Conservation (phyloP, 2,113 vertebrate genomes). For the Sander lucioperca region DNA sequence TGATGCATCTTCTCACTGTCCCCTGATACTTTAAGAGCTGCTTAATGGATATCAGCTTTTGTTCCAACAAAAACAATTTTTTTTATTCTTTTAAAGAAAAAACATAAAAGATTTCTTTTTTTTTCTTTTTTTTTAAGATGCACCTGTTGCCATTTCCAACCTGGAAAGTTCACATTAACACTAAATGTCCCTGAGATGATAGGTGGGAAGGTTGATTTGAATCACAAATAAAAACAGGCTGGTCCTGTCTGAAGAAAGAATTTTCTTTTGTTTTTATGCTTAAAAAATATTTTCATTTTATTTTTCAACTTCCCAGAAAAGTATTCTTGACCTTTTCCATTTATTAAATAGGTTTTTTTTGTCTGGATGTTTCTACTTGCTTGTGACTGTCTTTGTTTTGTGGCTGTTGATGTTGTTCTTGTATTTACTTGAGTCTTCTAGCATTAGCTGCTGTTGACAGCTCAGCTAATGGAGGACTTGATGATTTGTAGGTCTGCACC, state of each 20-base stretch:
- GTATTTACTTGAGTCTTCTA: constrained; percentile 63
- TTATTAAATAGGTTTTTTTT: background rate
- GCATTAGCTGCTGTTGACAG: constrained; percentile 73
- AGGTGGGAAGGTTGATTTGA: background rate
- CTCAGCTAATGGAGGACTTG: constrained; percentile 73
- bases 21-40: background rate
- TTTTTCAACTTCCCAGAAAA: constrained; percentile 27
- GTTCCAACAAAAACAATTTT: constrained; percentile 2
- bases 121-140: constrained; percentile 3
- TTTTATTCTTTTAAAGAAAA: background rate
- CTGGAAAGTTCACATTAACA: background rate
- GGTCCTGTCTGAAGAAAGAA: constrained; percentile 65
- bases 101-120: constrained; percentile 26
- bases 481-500: constrained; percentile 77
- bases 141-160: constrained; percentile 3
- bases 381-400: constrained; percentile 33
- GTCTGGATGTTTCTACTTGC: constrained; percentile 25
- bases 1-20: constrained; percentile 13
- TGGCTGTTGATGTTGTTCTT: constrained; percentile 49
- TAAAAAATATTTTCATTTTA: constrained; percentile 20
- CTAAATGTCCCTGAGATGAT: constrained; percentile 20
- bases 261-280: background rate
- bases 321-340: constrained; percentile 11
- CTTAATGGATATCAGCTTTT: constrained; percentile 21
- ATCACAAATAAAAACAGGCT: constrained; percentile 58